A percentile compares a stretch with the other conserved stretches of the same genome.
Conservation (phyloP, 2,797 vertebrate species). For the Sphaeramia orbicularis region DNA sequence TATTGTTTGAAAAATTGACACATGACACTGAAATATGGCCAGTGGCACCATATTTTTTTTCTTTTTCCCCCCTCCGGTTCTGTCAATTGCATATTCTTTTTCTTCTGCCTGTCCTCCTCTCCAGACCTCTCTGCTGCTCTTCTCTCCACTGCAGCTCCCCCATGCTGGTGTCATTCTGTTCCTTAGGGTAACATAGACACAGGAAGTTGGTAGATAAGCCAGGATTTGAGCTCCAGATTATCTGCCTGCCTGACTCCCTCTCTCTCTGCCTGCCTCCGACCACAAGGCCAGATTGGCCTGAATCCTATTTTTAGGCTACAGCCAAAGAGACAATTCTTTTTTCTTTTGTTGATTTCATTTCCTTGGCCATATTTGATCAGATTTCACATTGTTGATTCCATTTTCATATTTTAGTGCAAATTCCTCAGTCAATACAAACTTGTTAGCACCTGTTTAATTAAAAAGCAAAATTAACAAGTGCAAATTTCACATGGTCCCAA, state of each 20-base stretch:
- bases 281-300: constrained; percentile 72
- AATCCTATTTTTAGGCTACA: constrained; percentile 73
- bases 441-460: constrained; percentile 26
- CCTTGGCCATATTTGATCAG: constrained; percentile 36
- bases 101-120: constrained; percentile 6
- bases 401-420: not conserved
- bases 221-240: constrained; percentile 85
- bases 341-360: constrained; percentile 41
- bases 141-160: constrained; percentile 40
- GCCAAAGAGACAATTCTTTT: constrained; percentile 59
- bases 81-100: not conserved
- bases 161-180: constrained; percentile 73
- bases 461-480: constrained; percentile 54
- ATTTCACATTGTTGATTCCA: not conserved
- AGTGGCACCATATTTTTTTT: not conserved
- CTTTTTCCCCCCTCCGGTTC: not conserved
- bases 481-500: constrained; percentile 40
- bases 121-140: constrained; percentile 19
- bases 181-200: constrained; percentile 68
- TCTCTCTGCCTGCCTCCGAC: constrained; percentile 53
- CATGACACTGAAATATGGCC: not conserved
- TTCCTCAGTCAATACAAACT: constrained; percentile 23
- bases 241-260: constrained; percentile 74
- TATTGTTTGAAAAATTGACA: not conserved
- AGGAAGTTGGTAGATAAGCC: constrained; percentile 84